Conservation (phyloP, 2,888 invertebrate species). For the Drosophila niveifrons region DNA sequence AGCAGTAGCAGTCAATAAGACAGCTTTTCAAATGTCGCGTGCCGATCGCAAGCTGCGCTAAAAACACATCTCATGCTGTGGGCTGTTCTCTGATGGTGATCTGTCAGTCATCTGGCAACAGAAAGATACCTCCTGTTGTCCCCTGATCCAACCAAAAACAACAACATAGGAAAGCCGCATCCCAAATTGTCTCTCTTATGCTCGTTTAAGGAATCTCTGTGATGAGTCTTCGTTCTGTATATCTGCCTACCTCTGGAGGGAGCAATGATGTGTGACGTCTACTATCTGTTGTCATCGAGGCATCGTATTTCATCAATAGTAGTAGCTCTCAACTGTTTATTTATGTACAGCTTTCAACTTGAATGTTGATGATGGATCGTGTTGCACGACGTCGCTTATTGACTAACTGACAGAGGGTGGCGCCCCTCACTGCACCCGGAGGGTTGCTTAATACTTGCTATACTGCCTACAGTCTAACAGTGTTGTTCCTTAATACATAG, state of each 20-base stretch:
- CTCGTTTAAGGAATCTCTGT: not conserved
- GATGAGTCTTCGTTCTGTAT: constrained; percentile 12
- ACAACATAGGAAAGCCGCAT: not conserved
- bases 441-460: constrained; percentile 30
- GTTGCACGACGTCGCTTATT: constrained; percentile 70
- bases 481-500: not conserved
- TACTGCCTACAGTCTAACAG: not conserved
- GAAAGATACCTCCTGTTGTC: constrained; percentile 26
- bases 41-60: constrained; percentile 75
- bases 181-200: constrained; percentile 8
- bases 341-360: constrained; percentile 69
- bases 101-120: constrained; percentile 39
- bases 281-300: constrained; percentile 73
- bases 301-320: constrained; percentile 78
- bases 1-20: not conserved
- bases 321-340: constrained; percentile 48
- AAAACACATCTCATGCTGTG: constrained; percentile 71
- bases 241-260: constrained; percentile 18
- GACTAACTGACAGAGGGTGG: constrained; percentile 65
- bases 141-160: not conserved
- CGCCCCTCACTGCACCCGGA: constrained; percentile 7
- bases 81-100: constrained; percentile 45
- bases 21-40: constrained; percentile 69
- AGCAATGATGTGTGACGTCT: constrained; percentile 21
- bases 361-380: constrained; percentile 72